Percentiles rank a stretch among this genome's conserved stretches.
phyloP scores from a whole-genome alignment of 1,140 invertebrate genomes.

The Ridgeia piscesae region DNA sequence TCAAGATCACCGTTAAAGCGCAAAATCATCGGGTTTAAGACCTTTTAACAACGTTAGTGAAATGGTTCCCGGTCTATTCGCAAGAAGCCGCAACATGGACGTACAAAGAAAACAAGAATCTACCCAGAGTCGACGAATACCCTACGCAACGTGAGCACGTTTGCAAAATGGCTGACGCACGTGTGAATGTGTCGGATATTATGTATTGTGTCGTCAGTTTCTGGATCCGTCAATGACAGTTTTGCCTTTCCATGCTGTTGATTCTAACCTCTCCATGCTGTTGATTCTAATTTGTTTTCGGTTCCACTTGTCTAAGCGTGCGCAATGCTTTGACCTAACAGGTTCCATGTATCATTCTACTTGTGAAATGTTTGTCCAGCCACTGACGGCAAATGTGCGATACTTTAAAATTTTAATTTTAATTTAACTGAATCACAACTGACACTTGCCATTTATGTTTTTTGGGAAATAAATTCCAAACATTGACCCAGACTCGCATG shows the following conservation, averaged over 20 bases:
- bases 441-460: slow-evolving; percentile 61
- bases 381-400: not conserved
- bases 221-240: no score
- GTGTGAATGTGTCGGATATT: no score
- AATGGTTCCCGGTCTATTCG: no score
- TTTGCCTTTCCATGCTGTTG: not conserved
- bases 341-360: not conserved
- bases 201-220: no score
- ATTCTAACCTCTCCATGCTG: not conserved
- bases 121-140: no score
- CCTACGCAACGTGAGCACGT: no score
- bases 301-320: not conserved
- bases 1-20: no score
- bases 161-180: no score
- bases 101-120: no score
- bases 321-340: not conserved
- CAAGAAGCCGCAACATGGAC: no score
- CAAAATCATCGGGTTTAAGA: no score
- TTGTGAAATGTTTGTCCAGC: not conserved
- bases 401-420: not conserved
- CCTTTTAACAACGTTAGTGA: no score
- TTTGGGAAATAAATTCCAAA: slow-evolving; percentile 65
- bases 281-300: not conserved
- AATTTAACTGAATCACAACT: not conserved
- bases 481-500: slow-evolving; percentile 72